phyloP scores from a whole-genome alignment of 2,888 invertebrate species.

The Rhagonycha lutea region DNA sequence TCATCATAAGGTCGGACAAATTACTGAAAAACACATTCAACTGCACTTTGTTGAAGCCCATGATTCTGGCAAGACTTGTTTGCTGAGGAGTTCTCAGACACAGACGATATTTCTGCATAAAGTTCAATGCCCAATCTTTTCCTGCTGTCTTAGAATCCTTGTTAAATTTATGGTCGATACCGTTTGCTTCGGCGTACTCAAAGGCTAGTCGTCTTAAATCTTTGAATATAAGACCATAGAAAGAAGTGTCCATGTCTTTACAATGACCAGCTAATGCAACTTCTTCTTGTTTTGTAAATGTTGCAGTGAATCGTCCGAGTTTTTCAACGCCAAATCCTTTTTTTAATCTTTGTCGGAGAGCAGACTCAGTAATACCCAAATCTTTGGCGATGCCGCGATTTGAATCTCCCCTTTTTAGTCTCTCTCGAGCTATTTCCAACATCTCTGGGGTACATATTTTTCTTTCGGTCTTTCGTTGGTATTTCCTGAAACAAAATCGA shows the following conservation, averaged over 20 bases:
- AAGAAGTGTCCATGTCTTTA: background rate
- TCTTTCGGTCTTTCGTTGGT: background rate
- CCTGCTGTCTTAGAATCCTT: background rate
- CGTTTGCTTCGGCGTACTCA: conserved; percentile 5
- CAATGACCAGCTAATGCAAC: too few relatives aligned
- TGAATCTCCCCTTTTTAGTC: background rate
- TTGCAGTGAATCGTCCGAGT: background rate
- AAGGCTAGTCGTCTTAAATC: background rate
- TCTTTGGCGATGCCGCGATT: background rate
- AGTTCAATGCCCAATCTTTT: background rate
- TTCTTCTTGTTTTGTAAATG: too few relatives aligned
- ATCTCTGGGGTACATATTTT: background rate
- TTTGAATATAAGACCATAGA: conserved; percentile 20
- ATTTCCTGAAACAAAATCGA: too few relatives aligned
- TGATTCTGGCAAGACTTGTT: background rate
- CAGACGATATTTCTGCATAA: background rate
- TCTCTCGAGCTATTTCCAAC: background rate
- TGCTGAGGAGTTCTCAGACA: background rate
- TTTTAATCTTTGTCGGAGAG: background rate
- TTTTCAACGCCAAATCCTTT: background rate
- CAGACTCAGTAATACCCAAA: background rate
- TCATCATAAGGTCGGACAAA: background rate
- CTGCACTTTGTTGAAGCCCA: background rate
- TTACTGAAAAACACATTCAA: background rate
- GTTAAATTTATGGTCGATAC: conserved; percentile 2